phyloP scores from a whole-genome alignment of 2,888 invertebrate species.

The Andrena dorsata region DNA sequence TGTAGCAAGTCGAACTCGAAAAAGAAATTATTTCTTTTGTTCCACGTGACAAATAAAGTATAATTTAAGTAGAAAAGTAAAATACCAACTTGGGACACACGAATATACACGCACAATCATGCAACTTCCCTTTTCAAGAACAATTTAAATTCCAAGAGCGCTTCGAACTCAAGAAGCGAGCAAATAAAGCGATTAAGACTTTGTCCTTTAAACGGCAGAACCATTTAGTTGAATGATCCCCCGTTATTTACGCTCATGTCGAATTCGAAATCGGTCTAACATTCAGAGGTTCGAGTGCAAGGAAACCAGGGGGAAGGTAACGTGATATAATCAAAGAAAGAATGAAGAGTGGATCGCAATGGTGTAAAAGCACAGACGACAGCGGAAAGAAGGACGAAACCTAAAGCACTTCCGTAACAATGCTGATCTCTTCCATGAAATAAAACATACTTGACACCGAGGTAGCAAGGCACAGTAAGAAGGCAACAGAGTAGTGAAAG shows the following conservation, averaged over 20 bases:
- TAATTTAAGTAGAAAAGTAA: background rate
- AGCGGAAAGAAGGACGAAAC: constrained; percentile 60
- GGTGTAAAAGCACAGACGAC: constrained; percentile 29
- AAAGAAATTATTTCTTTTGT: too few relatives aligned
- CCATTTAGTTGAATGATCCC: too few relatives aligned
- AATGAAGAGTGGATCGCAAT: constrained; percentile 1
- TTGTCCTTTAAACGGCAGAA: too few relatives aligned
- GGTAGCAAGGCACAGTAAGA: constrained; percentile 25
- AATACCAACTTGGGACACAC: background rate
- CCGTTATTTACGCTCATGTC: too few relatives aligned
- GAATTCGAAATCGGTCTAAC: background rate
- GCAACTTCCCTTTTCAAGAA: background rate
- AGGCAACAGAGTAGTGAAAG: constrained; percentile 35
- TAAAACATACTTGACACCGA: constrained; percentile 76
- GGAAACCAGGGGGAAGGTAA: background rate
- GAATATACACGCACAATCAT: background rate
- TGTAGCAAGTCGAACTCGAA: too few relatives aligned
- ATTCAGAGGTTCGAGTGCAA: background rate
- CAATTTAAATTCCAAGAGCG: background rate
- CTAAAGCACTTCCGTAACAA: constrained; percentile 81
- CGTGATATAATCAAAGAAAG: background rate
- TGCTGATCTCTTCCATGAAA: constrained; percentile 79
- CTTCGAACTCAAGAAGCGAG: background rate
- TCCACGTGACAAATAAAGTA: too few relatives aligned
- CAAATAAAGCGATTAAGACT: background rate